Evolutionary conservation across 2,113 vertebrate species (phyloP), one percentile per base, ranked within the genome.

Genomic region (Rhodinocichla rosea): DNA sequence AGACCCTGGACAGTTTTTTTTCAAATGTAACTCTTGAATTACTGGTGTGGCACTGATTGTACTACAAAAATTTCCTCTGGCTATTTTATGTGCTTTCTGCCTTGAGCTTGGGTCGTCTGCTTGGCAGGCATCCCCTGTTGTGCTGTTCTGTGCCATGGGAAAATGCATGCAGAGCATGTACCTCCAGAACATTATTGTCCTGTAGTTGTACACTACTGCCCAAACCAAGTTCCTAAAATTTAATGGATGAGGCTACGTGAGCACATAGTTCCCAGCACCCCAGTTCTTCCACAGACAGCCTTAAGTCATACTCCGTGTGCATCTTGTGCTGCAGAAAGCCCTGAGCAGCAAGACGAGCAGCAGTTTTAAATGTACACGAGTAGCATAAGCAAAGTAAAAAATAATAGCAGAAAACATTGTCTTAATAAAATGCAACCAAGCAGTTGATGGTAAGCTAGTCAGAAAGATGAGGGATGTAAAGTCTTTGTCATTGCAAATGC

Each of bases 371-470:
- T 53, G 88, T 63, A 71, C 28, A 26, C 0, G 1, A 81, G 67
- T 22, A 83, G 73, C 53, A 33, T 32, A 81, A 89, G 53, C 35
- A n/a, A 92, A 95, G 87, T 83, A 86, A 89, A 95, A 96, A 96
- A 90, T 44, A 85, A 82, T 14, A 70, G 23, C 47, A 79, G 70
- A 83, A 92, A 89, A 62, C 57, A 92, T 18, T 27, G 8, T 80
- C 83, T 91, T 92, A 90, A 92, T 96, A 90, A 96, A 95, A 96
- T 37, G 44, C 83, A 95, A 69, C 53, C 39, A 89, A 92, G 71
- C 55, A 93, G 74, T 39, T 83, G 90, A 74, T 69, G 87, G 65
- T 75, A 75, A 90, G 44, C 75, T 89, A 92, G 75, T 64, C 83
- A 94, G 88, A 57, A 91, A 84, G 63, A 89, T 33, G 44, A 93